Evolutionary conservation across 2,113 vertebrate species (phyloP).

Genomic region (Peromyscus polionotus): DNA sequence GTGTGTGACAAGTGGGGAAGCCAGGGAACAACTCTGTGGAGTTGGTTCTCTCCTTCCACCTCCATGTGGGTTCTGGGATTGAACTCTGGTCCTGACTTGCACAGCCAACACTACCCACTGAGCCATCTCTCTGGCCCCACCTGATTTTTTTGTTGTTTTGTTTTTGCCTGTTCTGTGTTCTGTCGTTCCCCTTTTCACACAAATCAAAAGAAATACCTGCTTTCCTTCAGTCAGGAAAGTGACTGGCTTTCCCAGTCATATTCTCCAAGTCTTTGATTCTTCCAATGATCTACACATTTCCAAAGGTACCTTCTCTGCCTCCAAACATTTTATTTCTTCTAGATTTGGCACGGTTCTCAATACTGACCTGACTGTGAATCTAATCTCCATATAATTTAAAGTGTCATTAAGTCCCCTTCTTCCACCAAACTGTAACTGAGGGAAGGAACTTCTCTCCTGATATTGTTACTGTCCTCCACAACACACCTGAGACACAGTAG

Average conservation of each 20-base stretch:
- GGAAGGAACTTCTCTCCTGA: slow-evolving; percentile 1
- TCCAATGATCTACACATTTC: neutral
- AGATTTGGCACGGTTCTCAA: slow-evolving; percentile 33
- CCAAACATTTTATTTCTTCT: neutral
- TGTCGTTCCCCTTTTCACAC: neutral
- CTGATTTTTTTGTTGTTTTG: neutral
- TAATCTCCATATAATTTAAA: neutral
- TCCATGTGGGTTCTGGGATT: neutral
- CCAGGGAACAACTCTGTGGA: neutral
- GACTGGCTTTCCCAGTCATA: neutral
- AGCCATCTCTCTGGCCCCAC: neutral
- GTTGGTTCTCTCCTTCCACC: neutral
- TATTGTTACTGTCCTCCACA: neutral
- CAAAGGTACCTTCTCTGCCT: slow-evolving; percentile 1
- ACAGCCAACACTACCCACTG: neutral
- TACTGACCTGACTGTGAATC: neutral
- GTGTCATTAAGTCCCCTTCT: neutral
- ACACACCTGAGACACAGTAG: neutral
- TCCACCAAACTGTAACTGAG: neutral
- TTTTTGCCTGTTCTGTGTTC: slow-evolving; percentile 8
- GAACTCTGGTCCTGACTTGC: neutral
- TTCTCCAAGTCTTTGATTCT: neutral
- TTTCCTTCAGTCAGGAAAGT: slow-evolving; percentile 41
- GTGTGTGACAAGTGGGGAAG: neutral
- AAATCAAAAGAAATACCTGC: neutral